Base-by-base conservation (phyloP, 1,140 invertebrate species). In the Cheumatopsyche charites region DNA sequence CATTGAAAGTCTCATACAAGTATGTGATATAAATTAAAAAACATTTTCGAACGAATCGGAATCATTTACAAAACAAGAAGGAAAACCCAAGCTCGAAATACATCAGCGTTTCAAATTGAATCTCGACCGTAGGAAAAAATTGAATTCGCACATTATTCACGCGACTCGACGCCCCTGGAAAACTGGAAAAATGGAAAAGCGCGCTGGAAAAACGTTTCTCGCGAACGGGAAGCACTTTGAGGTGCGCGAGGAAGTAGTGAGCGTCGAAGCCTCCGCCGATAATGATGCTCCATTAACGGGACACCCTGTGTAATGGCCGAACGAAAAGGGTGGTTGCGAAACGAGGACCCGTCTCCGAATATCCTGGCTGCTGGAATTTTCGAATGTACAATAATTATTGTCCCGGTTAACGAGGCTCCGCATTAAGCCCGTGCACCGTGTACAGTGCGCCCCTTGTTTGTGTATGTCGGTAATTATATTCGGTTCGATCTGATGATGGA, bases 241-340 rank as follows among this genome's bases (percentile, higher is more conserved):
- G 47, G 26, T 42, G 42, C 49, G 43, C 26, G 19, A 36, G 69
- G 69, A 71, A 71, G 62, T 71, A 52, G 69, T 63, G 69, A 71
- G 61, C 43, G 61, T 11, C 69, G 69, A 65, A 65, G 69, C 61
- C 69, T 71, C 36, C 49, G 42, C 29, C 29, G 69, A 71, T 71
- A 71, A 71, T 71, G 69, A 71, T 63, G 69, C 69, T 63, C 69
- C 69, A 71, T 71, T 71, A 71, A 63, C 45, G 69, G 61, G 58
- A 71, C 69, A 71, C 67, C 45, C 69, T 58, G 41, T 65, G 21
- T 63, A 71, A 71, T 71, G 69, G 69, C 45, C 43, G 67, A 52
- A n/a, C n/a, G n/a, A n/a, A n/a, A n/a, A n/a, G 29, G 29, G 29
- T 36, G 29, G 29, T 21, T n/a, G 58, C 23, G 21, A 29, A 26